Evolutionary conservation across 2,113 vertebrate genomes (phyloP).

Genomic region (Axis porcinus): DNA sequence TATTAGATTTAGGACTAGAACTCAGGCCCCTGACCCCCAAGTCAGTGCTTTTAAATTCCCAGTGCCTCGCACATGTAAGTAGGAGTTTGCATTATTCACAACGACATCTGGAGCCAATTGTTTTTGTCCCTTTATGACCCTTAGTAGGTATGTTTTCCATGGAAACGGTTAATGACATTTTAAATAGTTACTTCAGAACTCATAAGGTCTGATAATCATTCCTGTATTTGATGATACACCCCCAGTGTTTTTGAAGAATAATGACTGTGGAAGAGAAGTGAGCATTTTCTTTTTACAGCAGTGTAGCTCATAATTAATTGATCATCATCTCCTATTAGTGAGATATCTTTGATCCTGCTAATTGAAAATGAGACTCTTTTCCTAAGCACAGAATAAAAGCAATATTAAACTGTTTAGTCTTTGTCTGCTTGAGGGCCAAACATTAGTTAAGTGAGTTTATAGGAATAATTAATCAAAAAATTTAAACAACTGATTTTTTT

Average conservation of each 20-base stretch:
- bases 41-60: background rate
- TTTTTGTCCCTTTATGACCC: background rate
- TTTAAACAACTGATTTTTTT: constrained; percentile 46
- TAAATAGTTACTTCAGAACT: constrained; percentile 33
- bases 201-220: background rate
- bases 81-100: background rate
- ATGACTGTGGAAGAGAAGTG: background rate
- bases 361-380: constrained; percentile 55
- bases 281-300: constrained; percentile 31
- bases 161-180: constrained; percentile 22
- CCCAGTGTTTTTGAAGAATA: background rate
- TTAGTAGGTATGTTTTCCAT: background rate
- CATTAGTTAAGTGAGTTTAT: constrained; percentile 32
- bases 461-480: constrained; percentile 58
- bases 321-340: constrained; percentile 37
- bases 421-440: constrained; percentile 39
- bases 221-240: background rate
- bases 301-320: constrained; percentile 42
- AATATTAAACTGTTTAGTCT: constrained; percentile 52
- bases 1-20: constrained; percentile 7
- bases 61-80: background rate
- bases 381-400: constrained; percentile 41
- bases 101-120: background rate
- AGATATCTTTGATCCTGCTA: constrained; percentile 47
- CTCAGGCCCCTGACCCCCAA: background rate